Evolutionary conservation across 1,140 invertebrate species (phyloP).

Genomic region (Odontomachus brunneus): DNA sequence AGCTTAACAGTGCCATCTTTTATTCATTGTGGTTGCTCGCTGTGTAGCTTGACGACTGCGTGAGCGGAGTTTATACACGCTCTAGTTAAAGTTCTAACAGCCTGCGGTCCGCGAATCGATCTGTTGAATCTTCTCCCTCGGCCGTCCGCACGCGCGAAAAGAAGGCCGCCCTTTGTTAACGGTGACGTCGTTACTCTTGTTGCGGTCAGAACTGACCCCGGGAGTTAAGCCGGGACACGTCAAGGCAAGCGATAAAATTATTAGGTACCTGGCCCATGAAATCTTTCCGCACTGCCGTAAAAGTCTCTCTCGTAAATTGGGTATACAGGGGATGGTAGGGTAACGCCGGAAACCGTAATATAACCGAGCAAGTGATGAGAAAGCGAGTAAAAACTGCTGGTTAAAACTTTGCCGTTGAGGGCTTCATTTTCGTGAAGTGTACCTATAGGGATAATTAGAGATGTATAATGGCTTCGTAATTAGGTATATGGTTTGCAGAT

Average conservation of each 20-base stretch:
- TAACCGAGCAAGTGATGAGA: neutral
- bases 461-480: too few relatives aligned
- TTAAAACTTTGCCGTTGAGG: neutral
- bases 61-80: slow-evolving; percentile 80
- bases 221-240: slow-evolving; percentile 21
- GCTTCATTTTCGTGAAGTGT: too few relatives aligned
- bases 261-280: slow-evolving; percentile 39
- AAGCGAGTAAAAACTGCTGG: neutral
- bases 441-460: too few relatives aligned
- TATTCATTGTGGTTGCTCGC: slow-evolving; percentile 78
- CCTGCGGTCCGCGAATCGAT: slow-evolving; percentile 78
- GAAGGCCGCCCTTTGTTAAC: slow-evolving; percentile 72
- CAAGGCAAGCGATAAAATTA: slow-evolving; percentile 53
- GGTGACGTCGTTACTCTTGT: slow-evolving; percentile 62
- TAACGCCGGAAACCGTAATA: neutral
- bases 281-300: slow-evolving; percentile 18
- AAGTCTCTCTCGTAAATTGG: neutral
- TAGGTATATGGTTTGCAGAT: neutral
- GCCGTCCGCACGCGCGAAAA: slow-evolving; percentile 50
- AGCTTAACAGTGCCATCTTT: slow-evolving; percentile 79
- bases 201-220: neutral
- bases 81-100: slow-evolving; percentile 80
- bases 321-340: neutral
- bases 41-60: slow-evolving; percentile 79
- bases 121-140: slow-evolving; percentile 71